These are phyloP conservation scores for Lomographa bimaculata DNA, from an alignment of 2,888 invertebrate species.

Conservation along the genomic window DNA sequence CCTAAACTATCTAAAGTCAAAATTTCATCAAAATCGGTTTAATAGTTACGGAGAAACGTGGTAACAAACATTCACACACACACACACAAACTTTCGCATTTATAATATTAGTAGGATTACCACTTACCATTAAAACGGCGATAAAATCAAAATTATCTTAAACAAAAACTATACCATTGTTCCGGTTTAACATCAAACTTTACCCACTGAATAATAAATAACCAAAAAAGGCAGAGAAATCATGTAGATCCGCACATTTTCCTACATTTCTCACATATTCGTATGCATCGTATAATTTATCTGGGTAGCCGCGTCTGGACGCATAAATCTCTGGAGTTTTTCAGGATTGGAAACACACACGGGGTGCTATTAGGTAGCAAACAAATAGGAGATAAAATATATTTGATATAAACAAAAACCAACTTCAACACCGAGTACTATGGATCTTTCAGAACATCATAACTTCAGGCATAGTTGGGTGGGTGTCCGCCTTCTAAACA, in stretches of 20 bases:
- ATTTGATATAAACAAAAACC: too few species aligned
- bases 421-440: neutral
- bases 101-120: too few species aligned
- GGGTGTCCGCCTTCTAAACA: too few species aligned
- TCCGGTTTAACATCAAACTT: slow-evolving; percentile 14
- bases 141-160: too few species aligned
- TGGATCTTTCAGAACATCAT: neutral
- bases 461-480: too few species aligned
- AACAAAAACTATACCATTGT: slow-evolving; percentile 9
- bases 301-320: slow-evolving; percentile 62
- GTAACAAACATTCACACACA: too few species aligned
- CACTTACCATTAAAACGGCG: too few species aligned
- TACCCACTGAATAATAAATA: slow-evolving; percentile 24
- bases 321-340: slow-evolving; percentile 62
- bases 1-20: too few species aligned
- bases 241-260: slow-evolving; percentile 19
- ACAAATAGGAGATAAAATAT: too few species aligned
- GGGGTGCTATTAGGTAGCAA: neutral
- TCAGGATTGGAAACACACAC: slow-evolving; percentile 5
- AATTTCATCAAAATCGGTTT: too few species aligned
- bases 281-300: slow-evolving; percentile 70
- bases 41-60: too few species aligned
- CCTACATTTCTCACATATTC: slow-evolving; percentile 60
- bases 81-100: too few species aligned
- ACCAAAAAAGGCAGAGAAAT: slow-evolving; percentile 26